A percentile compares a stretch with the other conserved stretches of the same genome.
phyloP scores from a whole-genome alignment of 2,888 invertebrate species.

The Metellina segmentata region DNA sequence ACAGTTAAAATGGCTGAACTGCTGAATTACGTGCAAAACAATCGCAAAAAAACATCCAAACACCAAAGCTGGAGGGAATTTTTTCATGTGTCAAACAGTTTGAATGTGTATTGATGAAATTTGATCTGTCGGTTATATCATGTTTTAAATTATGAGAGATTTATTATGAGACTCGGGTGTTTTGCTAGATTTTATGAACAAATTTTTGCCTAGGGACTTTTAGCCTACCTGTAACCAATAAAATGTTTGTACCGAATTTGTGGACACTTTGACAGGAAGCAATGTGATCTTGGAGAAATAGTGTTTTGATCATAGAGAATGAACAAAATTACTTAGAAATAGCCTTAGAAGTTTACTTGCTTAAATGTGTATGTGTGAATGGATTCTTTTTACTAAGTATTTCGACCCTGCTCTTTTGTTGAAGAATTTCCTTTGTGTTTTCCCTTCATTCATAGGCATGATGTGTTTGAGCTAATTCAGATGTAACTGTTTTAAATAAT shows the following conservation, averaged over 20 bases:
- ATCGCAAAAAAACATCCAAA: neutral
- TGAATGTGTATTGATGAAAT: neutral
- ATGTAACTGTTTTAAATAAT: too few species aligned
- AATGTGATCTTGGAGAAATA: neutral
- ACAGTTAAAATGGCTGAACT: neutral
- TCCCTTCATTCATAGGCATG: too few species aligned
- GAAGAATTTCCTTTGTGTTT: too few species aligned
- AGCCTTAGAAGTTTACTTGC: neutral
- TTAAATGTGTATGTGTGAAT: neutral
- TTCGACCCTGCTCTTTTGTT: too few species aligned
- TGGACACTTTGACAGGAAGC: neutral
- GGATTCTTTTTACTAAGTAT: neutral
- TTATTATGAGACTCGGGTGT: neutral
- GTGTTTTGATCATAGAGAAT: neutral
- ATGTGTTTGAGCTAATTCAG: too few species aligned
- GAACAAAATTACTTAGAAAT: neutral
- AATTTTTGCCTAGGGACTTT: conserved; percentile 2
- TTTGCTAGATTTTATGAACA: conserved; percentile 16
- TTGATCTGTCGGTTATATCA: neutral
- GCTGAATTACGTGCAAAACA: neutral
- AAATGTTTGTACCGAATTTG: neutral
- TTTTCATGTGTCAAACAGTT: neutral
- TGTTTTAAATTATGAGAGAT: neutral
- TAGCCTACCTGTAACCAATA: neutral
- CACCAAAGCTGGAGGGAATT: neutral